Evolutionary conservation across 92 coral and sea anemone species (phyloP).

Genomic region (Actinernus sp.): DNA sequence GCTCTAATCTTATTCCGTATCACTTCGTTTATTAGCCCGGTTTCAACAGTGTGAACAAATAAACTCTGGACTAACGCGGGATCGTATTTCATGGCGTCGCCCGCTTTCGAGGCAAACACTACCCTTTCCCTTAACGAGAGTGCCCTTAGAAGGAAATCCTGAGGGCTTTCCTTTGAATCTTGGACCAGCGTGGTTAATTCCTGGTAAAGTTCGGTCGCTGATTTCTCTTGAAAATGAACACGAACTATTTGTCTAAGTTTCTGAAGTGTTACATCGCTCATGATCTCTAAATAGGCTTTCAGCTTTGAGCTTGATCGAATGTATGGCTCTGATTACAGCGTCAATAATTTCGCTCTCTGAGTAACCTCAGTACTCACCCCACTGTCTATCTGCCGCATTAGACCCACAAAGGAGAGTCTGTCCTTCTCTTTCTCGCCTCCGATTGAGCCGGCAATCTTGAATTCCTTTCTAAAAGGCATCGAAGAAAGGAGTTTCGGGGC

Average conservation of each 20-base stretch:
- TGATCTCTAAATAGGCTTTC: slow-evolving; percentile 41
- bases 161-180: slow-evolving; percentile 31
- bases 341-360: slow-evolving; percentile 32
- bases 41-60: slow-evolving; percentile 38
- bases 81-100: slow-evolving; percentile 43
- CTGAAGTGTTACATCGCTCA: slow-evolving; percentile 24
- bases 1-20: slow-evolving; percentile 40
- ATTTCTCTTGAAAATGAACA: slow-evolving; percentile 32
- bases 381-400: slow-evolving; percentile 45
- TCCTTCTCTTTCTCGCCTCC: slow-evolving; percentile 35
- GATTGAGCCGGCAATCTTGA: slow-evolving; percentile 21
- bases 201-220: slow-evolving; percentile 42
- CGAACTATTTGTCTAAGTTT: slow-evolving; percentile 28
- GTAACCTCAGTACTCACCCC: slow-evolving; percentile 17
- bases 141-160: slow-evolving; percentile 43
- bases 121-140: slow-evolving; percentile 35
- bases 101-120: slow-evolving; percentile 40
- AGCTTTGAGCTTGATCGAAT: slow-evolving; percentile 40
- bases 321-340: slow-evolving; percentile 29
- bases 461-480: slow-evolving; percentile 17
- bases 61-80: slow-evolving; percentile 24
- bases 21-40: slow-evolving; percentile 48
- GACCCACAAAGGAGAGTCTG: slow-evolving; percentile 33
- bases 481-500: no score
- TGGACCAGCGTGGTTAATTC: slow-evolving; percentile 42